Conservation (phyloP, 2,797 vertebrate genomes). For the Setipinna tenuifilis region DNA sequence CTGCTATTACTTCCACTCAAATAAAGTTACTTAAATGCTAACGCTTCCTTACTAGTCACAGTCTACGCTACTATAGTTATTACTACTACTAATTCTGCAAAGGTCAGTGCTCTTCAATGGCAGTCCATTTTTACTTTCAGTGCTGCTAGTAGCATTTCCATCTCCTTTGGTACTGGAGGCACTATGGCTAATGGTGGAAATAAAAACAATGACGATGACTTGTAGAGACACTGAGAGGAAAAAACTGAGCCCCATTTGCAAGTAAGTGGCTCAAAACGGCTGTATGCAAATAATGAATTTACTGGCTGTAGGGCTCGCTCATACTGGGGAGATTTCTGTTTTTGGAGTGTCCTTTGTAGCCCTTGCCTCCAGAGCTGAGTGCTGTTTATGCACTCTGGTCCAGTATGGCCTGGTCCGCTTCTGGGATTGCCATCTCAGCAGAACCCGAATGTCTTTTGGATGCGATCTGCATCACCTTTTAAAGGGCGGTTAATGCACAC, state of each 20-base stretch:
- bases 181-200: neutral
- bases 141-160: neutral
- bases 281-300: neutral
- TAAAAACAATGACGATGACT: no score
- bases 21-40: no score
- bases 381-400: neutral
- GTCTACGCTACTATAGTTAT: neutral
- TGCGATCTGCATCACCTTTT: neutral
- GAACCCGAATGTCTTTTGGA: constrained; percentile 12
- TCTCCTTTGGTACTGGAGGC: neutral
- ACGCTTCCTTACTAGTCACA: no score
- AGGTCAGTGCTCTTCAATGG: neutral
- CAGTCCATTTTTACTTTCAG: neutral
- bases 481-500: neutral
- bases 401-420: neutral
- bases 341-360: neutral
- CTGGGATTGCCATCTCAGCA: neutral
- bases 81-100: neutral
- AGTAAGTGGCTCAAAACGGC: neutral
- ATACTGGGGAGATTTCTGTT: neutral
- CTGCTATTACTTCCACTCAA: no score
- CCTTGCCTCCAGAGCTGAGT: neutral
- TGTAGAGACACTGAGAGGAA: no score
- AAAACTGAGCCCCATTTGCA: neutral
- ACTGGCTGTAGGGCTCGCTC: neutral